A percentile compares a stretch with the other conserved stretches of the same genome.
Evolutionary conservation across 2,113 vertebrate species (phyloP).

Genomic region (Thymallus thymallus): DNA sequence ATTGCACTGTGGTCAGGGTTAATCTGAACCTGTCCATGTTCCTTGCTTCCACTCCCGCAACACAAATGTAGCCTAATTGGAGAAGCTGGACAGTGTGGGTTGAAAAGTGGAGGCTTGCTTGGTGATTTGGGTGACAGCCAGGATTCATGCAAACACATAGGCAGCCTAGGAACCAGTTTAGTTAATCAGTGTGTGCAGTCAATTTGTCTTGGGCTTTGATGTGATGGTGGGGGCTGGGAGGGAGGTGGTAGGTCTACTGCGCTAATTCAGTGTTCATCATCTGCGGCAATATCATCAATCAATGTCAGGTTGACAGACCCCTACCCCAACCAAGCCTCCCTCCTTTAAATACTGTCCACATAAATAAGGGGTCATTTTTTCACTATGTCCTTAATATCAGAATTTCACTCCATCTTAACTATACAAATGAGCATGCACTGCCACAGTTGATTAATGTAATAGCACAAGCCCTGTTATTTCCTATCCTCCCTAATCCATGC

Average conservation of each 20-base stretch:
- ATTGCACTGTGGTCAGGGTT: neutral
- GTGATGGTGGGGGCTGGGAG: constrained; percentile 40
- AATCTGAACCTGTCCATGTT: neutral
- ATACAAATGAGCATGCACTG: constrained; percentile 88
- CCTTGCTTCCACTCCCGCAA: neutral
- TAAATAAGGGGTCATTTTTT: constrained; percentile 87
- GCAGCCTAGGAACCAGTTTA: constrained; percentile 34
- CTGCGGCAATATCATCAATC: constrained; percentile 85
- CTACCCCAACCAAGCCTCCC: constrained; percentile 28
- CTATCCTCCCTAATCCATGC: constrained; percentile 4
- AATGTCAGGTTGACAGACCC: constrained; percentile 84
- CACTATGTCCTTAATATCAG: constrained; percentile 86
- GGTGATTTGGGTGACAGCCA: constrained; percentile 9
- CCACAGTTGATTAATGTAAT: constrained; percentile 89
- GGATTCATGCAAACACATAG: constrained; percentile 23
- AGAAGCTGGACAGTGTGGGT: constrained; percentile 30
- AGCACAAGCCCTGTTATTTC: constrained; percentile 20
- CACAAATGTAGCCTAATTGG: neutral
- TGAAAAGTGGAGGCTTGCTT: neutral
- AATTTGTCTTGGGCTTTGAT: constrained; percentile 54
- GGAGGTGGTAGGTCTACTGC: constrained; percentile 73
- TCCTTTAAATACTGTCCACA: constrained; percentile 74
- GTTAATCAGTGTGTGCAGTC: constrained; percentile 49
- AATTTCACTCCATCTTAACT: constrained; percentile 85
- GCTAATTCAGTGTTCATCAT: constrained; percentile 86